Evolutionary conservation across 2,888 invertebrate species (phyloP).

Genomic region (Noctuana brunneofusca): DNA sequence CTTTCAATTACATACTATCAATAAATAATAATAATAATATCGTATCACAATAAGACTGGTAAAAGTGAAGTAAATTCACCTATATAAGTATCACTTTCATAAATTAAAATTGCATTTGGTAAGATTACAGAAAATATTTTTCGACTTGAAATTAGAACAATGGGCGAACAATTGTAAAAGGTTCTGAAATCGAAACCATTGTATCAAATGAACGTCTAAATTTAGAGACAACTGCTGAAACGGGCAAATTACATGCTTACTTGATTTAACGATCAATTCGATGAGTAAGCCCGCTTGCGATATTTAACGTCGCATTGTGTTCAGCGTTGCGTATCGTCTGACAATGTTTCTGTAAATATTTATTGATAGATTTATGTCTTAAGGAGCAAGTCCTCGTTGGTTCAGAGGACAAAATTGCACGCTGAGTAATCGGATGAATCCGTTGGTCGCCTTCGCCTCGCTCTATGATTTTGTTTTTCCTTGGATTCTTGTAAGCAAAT

Average conservation of each 20-base stretch:
- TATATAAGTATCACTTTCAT: not conserved
- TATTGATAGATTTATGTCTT: constrained; percentile 73
- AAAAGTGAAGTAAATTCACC: not conserved
- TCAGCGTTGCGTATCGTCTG: constrained; percentile 66
- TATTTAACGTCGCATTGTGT: constrained; percentile 69
- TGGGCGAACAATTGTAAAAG: not conserved
- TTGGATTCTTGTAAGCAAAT: constrained; percentile 27
- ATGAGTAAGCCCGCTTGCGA: constrained; percentile 60
- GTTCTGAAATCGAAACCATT: constrained; percentile 4
- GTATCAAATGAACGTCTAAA: constrained; percentile 23
- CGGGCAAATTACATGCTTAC: constrained; percentile 35
- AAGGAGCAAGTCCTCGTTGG: constrained; percentile 53
- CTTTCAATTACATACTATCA: no score
- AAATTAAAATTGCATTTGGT: not conserved
- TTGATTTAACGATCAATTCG: constrained; percentile 43
- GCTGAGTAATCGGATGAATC: constrained; percentile 76
- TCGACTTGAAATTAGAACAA: not conserved
- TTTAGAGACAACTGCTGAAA: constrained; percentile 18
- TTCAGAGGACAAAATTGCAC: constrained; percentile 69
- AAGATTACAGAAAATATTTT: not conserved
- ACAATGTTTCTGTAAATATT: constrained; percentile 72
- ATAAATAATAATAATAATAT: no score
- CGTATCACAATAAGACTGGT: no score
- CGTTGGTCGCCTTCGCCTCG: constrained; percentile 65
- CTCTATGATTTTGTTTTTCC: constrained; percentile 62